Percentiles rank a stretch among this genome's conserved stretches.
Conservation (phyloP, 2,113 vertebrate genomes). For the Pholis gunnellus region DNA sequence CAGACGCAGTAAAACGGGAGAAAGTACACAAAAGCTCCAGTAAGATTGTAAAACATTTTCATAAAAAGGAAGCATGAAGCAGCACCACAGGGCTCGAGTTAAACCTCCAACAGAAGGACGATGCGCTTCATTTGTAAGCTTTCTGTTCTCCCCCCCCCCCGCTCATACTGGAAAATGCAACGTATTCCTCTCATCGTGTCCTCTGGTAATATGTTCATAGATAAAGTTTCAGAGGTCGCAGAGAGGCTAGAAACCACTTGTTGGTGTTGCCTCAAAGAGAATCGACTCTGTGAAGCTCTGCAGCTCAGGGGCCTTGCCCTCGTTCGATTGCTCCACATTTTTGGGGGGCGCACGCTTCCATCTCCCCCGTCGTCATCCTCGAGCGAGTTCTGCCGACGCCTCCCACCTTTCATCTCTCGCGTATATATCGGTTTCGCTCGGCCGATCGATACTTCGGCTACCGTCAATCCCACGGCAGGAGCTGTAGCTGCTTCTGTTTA, state of each 20-base stretch:
- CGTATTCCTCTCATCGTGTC: no score
- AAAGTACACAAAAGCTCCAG: background rate
- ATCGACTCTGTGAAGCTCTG: background rate
- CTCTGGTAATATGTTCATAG: background rate
- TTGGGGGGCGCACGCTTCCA: background rate
- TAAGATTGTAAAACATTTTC: background rate
- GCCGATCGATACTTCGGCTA: slow-evolving; percentile 15
- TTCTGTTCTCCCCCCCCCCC: no score
- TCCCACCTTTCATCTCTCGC: slow-evolving; percentile 37
- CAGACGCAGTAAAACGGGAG: background rate
- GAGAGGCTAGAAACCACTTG: background rate
- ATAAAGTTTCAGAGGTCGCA: background rate
- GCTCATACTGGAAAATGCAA: background rate
- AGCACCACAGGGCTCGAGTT: background rate
- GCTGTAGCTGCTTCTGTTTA: background rate
- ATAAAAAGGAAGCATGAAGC: slow-evolving; percentile 20
- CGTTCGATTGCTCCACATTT: background rate
- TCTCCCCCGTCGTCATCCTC: background rate
- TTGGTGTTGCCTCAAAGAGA: no score
- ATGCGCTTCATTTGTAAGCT: background rate
- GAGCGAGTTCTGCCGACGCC: slow-evolving; percentile 13
- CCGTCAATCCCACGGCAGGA: background rate
- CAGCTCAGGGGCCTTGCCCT: background rate
- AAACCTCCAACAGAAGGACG: background rate
- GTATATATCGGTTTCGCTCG: background rate